Evolutionary conservation across 2,797 vertebrate species (phyloP).

Genomic region (Linurgus olivaceus): DNA sequence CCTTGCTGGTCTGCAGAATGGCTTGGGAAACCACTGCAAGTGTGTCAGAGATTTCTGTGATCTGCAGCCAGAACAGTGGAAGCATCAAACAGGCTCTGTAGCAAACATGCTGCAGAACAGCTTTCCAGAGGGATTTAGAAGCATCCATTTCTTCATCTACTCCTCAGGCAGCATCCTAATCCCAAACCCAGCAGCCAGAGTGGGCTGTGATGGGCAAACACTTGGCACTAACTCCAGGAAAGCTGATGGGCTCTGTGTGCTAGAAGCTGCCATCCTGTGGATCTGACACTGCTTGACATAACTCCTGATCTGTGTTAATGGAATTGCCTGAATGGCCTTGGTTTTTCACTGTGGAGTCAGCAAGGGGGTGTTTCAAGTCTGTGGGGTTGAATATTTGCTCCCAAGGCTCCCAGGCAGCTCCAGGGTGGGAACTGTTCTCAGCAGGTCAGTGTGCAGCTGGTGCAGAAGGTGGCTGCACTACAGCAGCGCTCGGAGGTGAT

Average conservation of each 20-base stretch:
- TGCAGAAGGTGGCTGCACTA: background rate
- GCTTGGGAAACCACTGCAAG: rapidly evolving
- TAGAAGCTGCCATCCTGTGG: background rate
- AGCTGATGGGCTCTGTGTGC: background rate
- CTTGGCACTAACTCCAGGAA: background rate
- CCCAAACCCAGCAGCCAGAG: background rate
- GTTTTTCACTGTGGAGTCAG: background rate
- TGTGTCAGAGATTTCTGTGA: background rate
- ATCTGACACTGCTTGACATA: background rate
- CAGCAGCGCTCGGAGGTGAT: background rate
- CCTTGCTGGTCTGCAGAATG: background rate
- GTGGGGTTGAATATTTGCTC: background rate
- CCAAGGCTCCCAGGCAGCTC: background rate
- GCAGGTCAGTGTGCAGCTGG: background rate
- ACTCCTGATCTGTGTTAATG: background rate
- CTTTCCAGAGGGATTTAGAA: background rate
- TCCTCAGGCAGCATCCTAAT: background rate
- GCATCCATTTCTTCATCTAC: background rate
- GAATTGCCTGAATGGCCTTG: background rate
- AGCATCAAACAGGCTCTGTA: background rate
- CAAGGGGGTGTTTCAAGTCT: background rate
- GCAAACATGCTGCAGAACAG: background rate
- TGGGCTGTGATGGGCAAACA: background rate
- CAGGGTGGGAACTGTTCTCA: background rate
- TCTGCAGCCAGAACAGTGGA: background rate